Percentiles rank a stretch among this genome's conserved stretches.
Evolutionary conservation across 1,140 invertebrate genomes (phyloP).

Genomic region (Himalopsyche phryganea): DNA sequence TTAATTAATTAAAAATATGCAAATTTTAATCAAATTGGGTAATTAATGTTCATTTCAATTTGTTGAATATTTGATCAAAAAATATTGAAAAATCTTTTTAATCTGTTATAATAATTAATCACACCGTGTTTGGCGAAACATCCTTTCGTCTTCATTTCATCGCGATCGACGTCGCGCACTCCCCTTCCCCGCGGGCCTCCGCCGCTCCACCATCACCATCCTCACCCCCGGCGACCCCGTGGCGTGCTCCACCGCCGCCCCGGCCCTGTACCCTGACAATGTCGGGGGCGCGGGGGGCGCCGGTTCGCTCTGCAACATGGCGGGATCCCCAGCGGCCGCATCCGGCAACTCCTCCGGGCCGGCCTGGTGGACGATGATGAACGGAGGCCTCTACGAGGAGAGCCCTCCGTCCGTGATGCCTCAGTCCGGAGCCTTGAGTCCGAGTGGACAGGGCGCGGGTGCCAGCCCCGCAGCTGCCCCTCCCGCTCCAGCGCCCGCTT

Average conservation of each 20-base stretch:
- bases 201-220: slow-evolving; percentile 53
- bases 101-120: too few species aligned
- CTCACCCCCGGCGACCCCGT: slow-evolving; percentile 73
- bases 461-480: slow-evolving; percentile 47
- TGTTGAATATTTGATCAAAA: too few species aligned
- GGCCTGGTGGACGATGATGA: slow-evolving; percentile 80
- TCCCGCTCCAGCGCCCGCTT: slow-evolving; percentile 56
- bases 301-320: slow-evolving; percentile 66
- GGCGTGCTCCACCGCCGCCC: slow-evolving; percentile 71
- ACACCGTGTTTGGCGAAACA: too few species aligned
- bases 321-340: slow-evolving; percentile 73
- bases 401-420: slow-evolving; percentile 63
- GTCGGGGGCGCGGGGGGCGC: slow-evolving; percentile 65
- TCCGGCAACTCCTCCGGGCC: slow-evolving; percentile 73
- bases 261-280: slow-evolving; percentile 75
- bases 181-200: slow-evolving; percentile 30
- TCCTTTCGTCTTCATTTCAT: too few species aligned
- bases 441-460: slow-evolving; percentile 45
- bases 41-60: too few species aligned
- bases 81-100: too few species aligned
- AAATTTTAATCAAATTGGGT: too few species aligned
- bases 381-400: slow-evolving; percentile 72
- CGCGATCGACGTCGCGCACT: slow-evolving; percentile 7
- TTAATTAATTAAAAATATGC: too few species aligned
- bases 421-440: slow-evolving; percentile 46